Base-by-base conservation (phyloP, 2,797 vertebrate species). In the Buceros bicornis region DNA sequence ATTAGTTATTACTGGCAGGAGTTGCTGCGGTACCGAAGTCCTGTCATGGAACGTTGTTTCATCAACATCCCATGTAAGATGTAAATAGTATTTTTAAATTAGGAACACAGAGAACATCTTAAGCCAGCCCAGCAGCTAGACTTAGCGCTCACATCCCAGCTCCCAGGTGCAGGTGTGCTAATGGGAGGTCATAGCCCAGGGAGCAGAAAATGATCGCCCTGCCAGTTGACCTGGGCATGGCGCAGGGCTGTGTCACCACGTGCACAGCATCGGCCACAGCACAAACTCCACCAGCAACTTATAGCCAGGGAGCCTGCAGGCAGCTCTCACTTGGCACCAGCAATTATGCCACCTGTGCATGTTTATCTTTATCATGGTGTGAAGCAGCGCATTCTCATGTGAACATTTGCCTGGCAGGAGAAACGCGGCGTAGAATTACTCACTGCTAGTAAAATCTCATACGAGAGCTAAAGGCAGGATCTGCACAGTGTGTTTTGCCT, bases 231-330 rank as follows among this genome's bases (percentile, higher is more conserved):
- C 31, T 1, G 26, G 50, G 73, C 43, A 37, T 1, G 1, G 42
- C 0, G 1, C 15, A 2, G 57, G 28, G 45, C 35, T 43, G 25
- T 3, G 15, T 18, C 40, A n/a, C 0, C 28, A 57, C 6, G 0
- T 26, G 4, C 10, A 2, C 10, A 6, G 65, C 19, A 6, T 11
- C 7, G 47, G 24, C 12, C 58, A 21, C 48, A 31, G 64, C 43
- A 13, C 56, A 20, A n/a, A 5, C 28, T 9, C 31, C 7, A 5
- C 18, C 31, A 21, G 19, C 18, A 40, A 14, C 5, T 58, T 40
- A 2, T 2, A 28, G 1, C 31, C 16, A 20, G 62, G n/a, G 15
- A 42, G 28, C 21, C 67, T 13, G 43, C 26, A 43, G 45, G 61
- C 79, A 85, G 37, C 67, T 66, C 35, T 42, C 31, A 10, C 48